Evolutionary conservation across 2,797 vertebrate genomes (phyloP).

Genomic region (Lacerta agilis): DNA sequence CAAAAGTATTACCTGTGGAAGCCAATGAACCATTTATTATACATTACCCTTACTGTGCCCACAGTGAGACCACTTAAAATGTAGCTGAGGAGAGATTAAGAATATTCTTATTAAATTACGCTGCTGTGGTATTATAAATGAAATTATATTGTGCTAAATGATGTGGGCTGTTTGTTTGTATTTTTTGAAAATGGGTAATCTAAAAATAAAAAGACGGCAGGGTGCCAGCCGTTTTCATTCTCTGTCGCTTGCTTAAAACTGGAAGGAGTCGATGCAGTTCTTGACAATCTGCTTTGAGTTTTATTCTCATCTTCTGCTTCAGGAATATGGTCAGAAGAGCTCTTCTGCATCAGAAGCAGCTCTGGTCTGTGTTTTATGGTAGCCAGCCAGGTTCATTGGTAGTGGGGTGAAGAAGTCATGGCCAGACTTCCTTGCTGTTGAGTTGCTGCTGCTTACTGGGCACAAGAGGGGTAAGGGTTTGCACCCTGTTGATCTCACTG

Average conservation of each 20-base stretch:
- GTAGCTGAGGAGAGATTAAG: slow-evolving; percentile 55
- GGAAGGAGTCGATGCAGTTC: not conserved
- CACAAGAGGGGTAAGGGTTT: too few relatives aligned
- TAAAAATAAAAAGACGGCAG: slow-evolving; percentile 36
- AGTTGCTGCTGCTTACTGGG: too few relatives aligned
- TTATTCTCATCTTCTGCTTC: not conserved
- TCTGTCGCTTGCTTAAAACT: not conserved
- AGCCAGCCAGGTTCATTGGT: not conserved
- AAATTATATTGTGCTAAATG: slow-evolving; percentile 25
- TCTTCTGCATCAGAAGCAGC: not conserved
- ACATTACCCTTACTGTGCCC: slow-evolving; percentile 58
- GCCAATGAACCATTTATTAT: slow-evolving; percentile 66
- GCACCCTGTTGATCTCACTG: too few relatives aligned
- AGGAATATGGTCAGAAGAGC: not conserved
- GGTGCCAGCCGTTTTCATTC: not conserved
- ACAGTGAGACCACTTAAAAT: slow-evolving; percentile 60
- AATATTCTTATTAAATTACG: slow-evolving; percentile 49
- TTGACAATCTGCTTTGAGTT: slow-evolving; percentile 3
- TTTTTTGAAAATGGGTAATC: slow-evolving; percentile 21
- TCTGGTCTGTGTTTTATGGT: not conserved
- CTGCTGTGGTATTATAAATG: slow-evolving; percentile 44
- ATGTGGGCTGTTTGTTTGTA: slow-evolving; percentile 24
- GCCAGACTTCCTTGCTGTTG: too few relatives aligned
- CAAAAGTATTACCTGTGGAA: slow-evolving; percentile 69
- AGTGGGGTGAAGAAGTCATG: too few relatives aligned